Percentiles rank a stretch among this genome's conserved stretches.
Evolutionary conservation across 1,140 invertebrate species (phyloP).

Genomic region (Thaumetopoea pityocampa): DNA sequence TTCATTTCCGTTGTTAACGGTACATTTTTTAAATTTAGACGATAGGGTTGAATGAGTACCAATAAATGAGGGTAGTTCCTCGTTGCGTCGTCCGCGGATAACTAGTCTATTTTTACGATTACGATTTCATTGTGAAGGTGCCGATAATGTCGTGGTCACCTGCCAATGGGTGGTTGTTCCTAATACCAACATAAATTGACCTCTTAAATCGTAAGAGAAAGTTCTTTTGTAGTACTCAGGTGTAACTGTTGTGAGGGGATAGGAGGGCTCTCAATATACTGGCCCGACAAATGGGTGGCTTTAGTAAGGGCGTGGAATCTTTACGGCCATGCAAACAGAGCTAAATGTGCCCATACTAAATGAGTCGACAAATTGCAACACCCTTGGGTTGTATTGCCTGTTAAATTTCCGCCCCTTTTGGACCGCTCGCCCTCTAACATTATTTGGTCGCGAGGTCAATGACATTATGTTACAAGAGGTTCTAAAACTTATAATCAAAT

Average conservation of each 20-base stretch:
- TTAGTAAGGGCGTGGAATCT: constrained; percentile 50
- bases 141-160: constrained; percentile 59
- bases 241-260: constrained; percentile 14
- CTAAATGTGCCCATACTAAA: constrained; percentile 55
- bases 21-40: constrained; percentile 16
- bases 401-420: constrained; percentile 50
- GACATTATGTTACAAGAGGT: constrained; percentile 20
- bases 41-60: constrained; percentile 12
- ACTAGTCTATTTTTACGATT: constrained; percentile 52
- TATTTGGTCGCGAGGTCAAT: constrained; percentile 23
- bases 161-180: constrained; percentile 44
- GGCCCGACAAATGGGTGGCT: constrained; percentile 35
- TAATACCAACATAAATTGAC: constrained; percentile 31
- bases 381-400: constrained; percentile 44
- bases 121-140: constrained; percentile 52
- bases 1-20: constrained; percentile 31
- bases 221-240: constrained; percentile 11
- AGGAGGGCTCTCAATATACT: constrained; percentile 31
- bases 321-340: constrained; percentile 62
- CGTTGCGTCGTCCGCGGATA: constrained; percentile 30
- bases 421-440: no score
- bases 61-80: constrained; percentile 31
- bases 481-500: neutral
- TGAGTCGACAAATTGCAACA: constrained; percentile 57
- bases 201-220: constrained; percentile 15